Evolutionary conservation across 2,888 invertebrate species (phyloP), one percentile per base, ranked within the genome.

Genomic region (Hedychridium roseum): DNA sequence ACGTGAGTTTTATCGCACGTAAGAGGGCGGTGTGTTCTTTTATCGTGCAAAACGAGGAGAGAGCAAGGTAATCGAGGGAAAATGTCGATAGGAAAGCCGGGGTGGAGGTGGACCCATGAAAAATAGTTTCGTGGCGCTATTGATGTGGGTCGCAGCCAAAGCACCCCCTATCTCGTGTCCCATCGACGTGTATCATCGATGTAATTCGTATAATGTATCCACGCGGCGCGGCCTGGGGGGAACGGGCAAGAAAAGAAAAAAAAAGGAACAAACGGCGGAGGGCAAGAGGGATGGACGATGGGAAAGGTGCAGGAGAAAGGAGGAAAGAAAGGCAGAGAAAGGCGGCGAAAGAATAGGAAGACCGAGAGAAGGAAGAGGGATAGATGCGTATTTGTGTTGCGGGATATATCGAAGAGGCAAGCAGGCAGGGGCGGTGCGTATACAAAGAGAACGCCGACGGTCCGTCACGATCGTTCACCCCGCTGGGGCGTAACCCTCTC

Each of bases 141-240:
- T 50, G 60, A 60, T 49, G 52, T 36, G 49, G 50, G 41, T 39
- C 28, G 48, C 43, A 50, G 46, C 39, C 49, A 51, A 54, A 54
- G 41, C 55, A 49, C 54, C 57, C 56, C 54, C 51, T 64, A 62
- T 66, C 67, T 60, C 57, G 46, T 51, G 54, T 59, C 58, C 59
- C 59, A 68, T 66, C 66, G 60, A 53, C 56, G 55, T n/a, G n/a
- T 67, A 65, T 66, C 67, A 57, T 60, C 63, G 43, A 66, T 58
- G 65, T 67, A 65, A 66, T 66, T 66, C 66, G 58, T 57, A 65
- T 65, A 65, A 66, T 65, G 67, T 58, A 67, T 63, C 60, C 54
- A 51, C 50, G 63, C 59, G 53, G 49, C 43, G 55, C 44, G 30
- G 35, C 21, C 31, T 16, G 43, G 42, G 37, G 43, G 39, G 42